These are phyloP conservation scores for Oceanodroma tethys DNA, from an alignment of 2,113 vertebrate species.

Conservation along the genomic window DNA sequence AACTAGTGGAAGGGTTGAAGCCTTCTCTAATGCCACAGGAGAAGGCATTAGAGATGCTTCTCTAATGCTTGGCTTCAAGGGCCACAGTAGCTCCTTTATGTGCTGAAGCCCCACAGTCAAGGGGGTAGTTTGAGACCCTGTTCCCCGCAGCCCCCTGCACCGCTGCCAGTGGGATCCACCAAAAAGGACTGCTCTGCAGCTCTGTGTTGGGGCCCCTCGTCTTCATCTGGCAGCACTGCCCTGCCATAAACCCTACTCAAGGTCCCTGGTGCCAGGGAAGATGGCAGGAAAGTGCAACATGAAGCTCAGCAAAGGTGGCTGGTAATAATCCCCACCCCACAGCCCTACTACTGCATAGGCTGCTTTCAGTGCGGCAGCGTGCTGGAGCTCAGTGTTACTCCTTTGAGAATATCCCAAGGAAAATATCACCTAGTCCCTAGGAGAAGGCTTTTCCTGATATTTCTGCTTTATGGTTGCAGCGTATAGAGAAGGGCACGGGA, in stretches of 20 bases:
- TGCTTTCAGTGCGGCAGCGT: rapidly evolving
- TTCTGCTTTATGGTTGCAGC: neutral
- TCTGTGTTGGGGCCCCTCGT: neutral
- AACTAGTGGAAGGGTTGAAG: neutral
- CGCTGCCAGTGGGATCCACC: neutral
- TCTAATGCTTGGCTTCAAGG: neutral
- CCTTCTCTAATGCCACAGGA: neutral
- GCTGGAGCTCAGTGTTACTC: neutral
- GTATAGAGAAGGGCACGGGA: neutral
- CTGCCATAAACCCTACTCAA: neutral
- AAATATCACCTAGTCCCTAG: neutral
- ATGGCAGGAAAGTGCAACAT: neutral
- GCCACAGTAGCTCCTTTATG: neutral
- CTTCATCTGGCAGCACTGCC: neutral
- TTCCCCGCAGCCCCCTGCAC: neutral
- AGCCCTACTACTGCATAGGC: neutral
- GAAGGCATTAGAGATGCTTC: too few species aligned
- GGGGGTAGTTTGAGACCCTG: neutral
- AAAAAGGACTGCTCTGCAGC: neutral
- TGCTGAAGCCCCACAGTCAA: neutral
- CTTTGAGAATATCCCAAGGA: neutral
- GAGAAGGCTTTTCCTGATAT: neutral
- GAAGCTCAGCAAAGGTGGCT: neutral
- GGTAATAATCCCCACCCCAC: neutral
- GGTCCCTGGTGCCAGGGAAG: neutral